phyloP scores from a whole-genome alignment of 2,888 invertebrate genomes.

The Nymphalis urticae region DNA sequence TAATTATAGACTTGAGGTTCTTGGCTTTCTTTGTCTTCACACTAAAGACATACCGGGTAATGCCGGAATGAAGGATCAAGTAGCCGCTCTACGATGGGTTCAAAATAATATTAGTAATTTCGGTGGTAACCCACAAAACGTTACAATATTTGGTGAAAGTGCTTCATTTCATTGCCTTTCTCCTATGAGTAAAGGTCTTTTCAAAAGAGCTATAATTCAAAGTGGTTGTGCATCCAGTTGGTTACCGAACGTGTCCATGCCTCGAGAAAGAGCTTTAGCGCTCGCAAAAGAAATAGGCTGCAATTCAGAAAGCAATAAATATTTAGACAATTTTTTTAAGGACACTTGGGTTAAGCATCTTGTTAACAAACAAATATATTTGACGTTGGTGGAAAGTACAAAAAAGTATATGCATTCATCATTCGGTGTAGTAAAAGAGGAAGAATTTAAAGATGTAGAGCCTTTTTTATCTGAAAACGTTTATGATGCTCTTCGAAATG shows the following conservation, averaged over 20 bases:
- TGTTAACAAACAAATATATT: slow-evolving; percentile 41
- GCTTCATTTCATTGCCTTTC: slow-evolving; percentile 44
- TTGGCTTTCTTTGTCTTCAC: slow-evolving; percentile 66
- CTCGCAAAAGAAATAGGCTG: slow-evolving; percentile 57
- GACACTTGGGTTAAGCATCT: slow-evolving; percentile 48
- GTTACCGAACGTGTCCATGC: slow-evolving; percentile 72
- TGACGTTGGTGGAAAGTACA: slow-evolving; percentile 42
- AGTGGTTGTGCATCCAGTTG: slow-evolving; percentile 43
- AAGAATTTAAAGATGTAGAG: slow-evolving; percentile 53
- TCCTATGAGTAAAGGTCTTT: slow-evolving; percentile 1
- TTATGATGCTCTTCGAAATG: slow-evolving; percentile 59
- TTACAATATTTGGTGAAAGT: slow-evolving; percentile 58
- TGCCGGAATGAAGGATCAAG: slow-evolving; percentile 65
- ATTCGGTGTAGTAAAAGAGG: slow-evolving; percentile 52
- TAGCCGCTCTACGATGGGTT: slow-evolving; percentile 51
- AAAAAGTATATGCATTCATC: slow-evolving; percentile 43
- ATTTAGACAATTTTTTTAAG: slow-evolving; percentile 58
- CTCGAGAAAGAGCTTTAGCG: slow-evolving; percentile 68
- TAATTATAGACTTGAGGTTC: slow-evolving; percentile 65
- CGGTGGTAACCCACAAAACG: slow-evolving; percentile 61
- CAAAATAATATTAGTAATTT: slow-evolving; percentile 56
- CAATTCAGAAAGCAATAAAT: slow-evolving; percentile 54
- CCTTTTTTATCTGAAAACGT: slow-evolving; percentile 61
- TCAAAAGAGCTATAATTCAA: slow-evolving; percentile 2
- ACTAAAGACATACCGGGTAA: slow-evolving; percentile 60